A percentile compares a stretch with the other conserved stretches of the same genome.
Conservation (phyloP, 1,140 invertebrate genomes). For the Bombus waltoni region DNA sequence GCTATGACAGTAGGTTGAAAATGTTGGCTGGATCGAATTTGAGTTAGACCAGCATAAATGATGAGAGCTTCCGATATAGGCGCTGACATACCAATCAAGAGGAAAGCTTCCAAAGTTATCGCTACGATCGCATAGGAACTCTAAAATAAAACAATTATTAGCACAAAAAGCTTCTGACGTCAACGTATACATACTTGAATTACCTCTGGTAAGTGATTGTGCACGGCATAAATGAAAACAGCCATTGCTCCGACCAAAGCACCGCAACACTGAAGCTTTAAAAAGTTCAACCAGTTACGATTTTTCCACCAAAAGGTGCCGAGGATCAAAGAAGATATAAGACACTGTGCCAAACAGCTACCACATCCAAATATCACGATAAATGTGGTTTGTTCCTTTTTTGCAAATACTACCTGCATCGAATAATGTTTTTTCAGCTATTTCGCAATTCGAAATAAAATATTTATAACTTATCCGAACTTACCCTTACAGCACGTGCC, state of each 20-base stretch:
- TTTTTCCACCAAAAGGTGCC: conserved; percentile 84
- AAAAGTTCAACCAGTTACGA: conserved; percentile 85
- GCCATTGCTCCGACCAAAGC: conserved; percentile 85
- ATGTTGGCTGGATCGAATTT: conserved; percentile 81
- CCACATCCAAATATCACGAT: conserved; percentile 85
- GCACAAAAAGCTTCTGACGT: neutral
- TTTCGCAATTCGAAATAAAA: neutral
- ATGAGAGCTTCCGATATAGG: conserved; percentile 84
- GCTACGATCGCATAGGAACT: conserved; percentile 79
- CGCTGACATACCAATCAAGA: conserved; percentile 84
- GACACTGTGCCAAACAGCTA: conserved; percentile 84
- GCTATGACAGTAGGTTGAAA: conserved; percentile 84
- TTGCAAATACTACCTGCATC: conserved; percentile 67
- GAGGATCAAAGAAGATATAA: conserved; percentile 83
- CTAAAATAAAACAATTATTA: conserved; percentile 67
- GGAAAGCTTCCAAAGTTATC: conserved; percentile 82
- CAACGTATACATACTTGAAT: conserved; percentile 15
- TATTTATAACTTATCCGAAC: conserved; percentile 36
- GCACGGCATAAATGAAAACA: conserved; percentile 85
- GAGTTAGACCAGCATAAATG: conserved; percentile 84
- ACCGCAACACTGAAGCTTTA: conserved; percentile 87
- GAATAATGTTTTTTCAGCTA: neutral
- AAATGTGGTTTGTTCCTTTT: conserved; percentile 74
- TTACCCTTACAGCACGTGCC: conserved; percentile 83
- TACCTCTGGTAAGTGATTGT: conserved; percentile 84